A percentile compares a stretch with the other conserved stretches of the same genome.
phyloP scores from a whole-genome alignment of 2,888 invertebrate species.

The Ligdia adustata region DNA sequence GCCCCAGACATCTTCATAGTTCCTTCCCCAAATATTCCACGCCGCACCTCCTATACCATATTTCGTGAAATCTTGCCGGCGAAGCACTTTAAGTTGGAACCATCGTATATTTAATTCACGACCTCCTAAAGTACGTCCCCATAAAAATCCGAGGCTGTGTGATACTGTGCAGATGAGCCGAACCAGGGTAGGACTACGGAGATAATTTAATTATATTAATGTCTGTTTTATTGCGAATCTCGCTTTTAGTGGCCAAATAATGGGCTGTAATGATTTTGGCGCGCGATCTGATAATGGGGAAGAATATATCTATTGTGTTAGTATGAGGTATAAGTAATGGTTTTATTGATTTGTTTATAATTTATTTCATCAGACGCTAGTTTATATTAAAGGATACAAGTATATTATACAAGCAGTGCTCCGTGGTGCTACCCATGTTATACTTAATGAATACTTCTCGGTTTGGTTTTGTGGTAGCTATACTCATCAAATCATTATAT shows the following conservation, averaged over 20 bases:
- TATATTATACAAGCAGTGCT: no score
- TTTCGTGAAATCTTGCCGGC: slow-evolving; percentile 77
- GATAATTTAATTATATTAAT: slow-evolving; percentile 77
- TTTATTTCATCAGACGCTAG: no score
- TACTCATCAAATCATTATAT: no score
- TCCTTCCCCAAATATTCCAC: slow-evolving; percentile 10
- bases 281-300: slow-evolving; percentile 46
- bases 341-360: no score
- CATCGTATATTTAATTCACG: slow-evolving; percentile 81
- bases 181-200: slow-evolving; percentile 70
- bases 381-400: no score
- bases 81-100: slow-evolving; percentile 77
- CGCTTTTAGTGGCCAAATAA: slow-evolving; percentile 72
- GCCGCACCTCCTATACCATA: slow-evolving; percentile 52
- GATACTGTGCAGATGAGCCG: slow-evolving; percentile 82
- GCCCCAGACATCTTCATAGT: slow-evolving; percentile 2
- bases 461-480: no score
- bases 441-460: no score
- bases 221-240: slow-evolving; percentile 81
- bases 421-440: no score
- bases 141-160: slow-evolving; percentile 77
- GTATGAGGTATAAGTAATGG: neutral
- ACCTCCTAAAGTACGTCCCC: slow-evolving; percentile 75
- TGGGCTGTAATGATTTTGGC: slow-evolving; percentile 69
- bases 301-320: no score